These are phyloP conservation scores for Pristiophorus japonicus DNA, from an alignment of 2,113 vertebrate genomes.

Conservation along the genomic window DNA sequence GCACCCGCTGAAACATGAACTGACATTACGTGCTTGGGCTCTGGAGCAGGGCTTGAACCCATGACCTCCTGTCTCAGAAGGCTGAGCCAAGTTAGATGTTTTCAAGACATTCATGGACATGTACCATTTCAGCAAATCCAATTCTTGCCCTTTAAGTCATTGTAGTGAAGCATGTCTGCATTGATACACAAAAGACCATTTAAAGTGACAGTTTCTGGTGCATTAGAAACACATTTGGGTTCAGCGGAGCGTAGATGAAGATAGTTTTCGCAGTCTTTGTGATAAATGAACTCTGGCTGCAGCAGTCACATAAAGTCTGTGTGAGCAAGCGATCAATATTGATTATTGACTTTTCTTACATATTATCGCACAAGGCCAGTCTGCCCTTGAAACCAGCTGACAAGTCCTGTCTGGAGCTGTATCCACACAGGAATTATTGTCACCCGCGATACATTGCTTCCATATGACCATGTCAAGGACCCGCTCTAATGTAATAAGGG, in stretches of 20 bases:
- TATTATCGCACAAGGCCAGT: neutral
- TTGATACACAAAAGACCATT: neutral
- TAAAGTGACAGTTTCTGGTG: neutral
- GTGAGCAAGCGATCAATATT: conserved; percentile 9
- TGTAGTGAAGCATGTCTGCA: neutral
- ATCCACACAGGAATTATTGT: no score
- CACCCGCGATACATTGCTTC: neutral
- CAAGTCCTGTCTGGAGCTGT: neutral
- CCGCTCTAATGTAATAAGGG: neutral
- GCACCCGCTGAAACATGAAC: neutral
- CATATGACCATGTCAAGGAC: neutral
- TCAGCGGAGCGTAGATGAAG: neutral
- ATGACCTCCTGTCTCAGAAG: neutral
- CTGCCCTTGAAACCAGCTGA: conserved; percentile 10
- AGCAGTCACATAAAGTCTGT: neutral
- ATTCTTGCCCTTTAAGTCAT: neutral
- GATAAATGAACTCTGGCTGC: neutral
- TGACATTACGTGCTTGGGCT: neutral
- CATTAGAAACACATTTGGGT: neutral
- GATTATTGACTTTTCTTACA: conserved; percentile 14
- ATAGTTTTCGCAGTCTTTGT: conserved; percentile 4
- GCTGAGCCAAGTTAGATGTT: neutral
- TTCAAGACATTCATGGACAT: neutral
- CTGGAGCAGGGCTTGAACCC: neutral
- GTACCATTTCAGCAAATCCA: neutral